Evolutionary conservation across 2,888 invertebrate species (phyloP).

Genomic region (Endomychus coccineus): DNA sequence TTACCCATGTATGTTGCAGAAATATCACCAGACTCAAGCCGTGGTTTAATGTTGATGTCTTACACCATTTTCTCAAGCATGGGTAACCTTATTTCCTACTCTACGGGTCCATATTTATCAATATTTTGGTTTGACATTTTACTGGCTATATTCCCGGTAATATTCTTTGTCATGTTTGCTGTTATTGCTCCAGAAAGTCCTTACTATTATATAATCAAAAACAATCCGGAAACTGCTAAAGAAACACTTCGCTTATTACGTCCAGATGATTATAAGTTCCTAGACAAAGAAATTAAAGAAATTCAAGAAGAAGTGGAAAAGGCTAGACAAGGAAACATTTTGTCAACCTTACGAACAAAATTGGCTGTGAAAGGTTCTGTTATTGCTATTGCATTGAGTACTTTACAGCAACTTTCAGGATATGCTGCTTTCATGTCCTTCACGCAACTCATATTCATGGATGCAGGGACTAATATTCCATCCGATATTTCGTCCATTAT

Average conservation of each 20-base stretch:
- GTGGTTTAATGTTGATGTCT: conserved; percentile 61
- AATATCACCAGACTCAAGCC: conserved; percentile 64
- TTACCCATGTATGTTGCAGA: conserved; percentile 82
- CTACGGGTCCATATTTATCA: conserved; percentile 60
- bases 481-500: conserved; percentile 65
- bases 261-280: conserved; percentile 9
- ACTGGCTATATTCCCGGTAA: conserved; percentile 40
- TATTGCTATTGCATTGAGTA: conserved; percentile 7
- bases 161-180: conserved; percentile 49
- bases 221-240: conserved; percentile 45
- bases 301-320: conserved; percentile 9
- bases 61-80: conserved; percentile 63
- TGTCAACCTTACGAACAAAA: conserved; percentile 4
- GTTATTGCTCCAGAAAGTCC: conserved; percentile 77
- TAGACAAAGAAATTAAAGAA: conserved; percentile 9
- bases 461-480: conserved; percentile 55
- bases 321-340: conserved; percentile 7
- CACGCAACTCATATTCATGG: conserved; percentile 59
- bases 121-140: conserved; percentile 55
- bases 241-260: conserved; percentile 54
- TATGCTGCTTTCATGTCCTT: conserved; percentile 72
- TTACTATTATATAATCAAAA: conserved; percentile 54
- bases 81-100: conserved; percentile 64
- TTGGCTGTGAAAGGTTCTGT: conserved; percentile 10
- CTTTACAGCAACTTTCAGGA: conserved; percentile 65